Percentiles rank a stretch among this genome's conserved stretches.
Conservation (phyloP, 2,888 invertebrate species). For the Eretmocerus hayati region DNA sequence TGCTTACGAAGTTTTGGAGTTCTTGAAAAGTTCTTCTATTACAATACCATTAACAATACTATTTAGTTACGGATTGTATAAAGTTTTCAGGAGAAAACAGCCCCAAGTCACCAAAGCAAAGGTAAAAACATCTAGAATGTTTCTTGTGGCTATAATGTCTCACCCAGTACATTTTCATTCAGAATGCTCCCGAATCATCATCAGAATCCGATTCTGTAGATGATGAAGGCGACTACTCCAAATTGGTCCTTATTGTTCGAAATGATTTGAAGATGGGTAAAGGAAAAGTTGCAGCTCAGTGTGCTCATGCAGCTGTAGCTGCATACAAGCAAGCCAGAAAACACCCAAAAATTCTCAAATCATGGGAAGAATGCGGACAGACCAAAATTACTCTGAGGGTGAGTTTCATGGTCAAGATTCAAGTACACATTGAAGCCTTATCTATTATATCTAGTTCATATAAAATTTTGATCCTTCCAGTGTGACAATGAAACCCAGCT, state of each 20-base stretch:
- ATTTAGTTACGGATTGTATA: constrained; percentile 14
- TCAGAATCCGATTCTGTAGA: constrained; percentile 2
- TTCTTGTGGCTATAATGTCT: neutral
- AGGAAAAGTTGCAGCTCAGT: constrained; percentile 91
- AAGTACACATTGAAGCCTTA: neutral
- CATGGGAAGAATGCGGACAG: constrained; percentile 69
- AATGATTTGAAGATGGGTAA: constrained; percentile 92
- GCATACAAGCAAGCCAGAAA: constrained; percentile 68
- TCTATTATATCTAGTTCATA: neutral
- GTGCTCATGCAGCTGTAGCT: constrained; percentile 88
- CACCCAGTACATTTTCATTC: neutral
- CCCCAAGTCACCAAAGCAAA: neutral
- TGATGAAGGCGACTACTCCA: constrained; percentile 49
- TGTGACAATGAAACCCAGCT: constrained; percentile 70
- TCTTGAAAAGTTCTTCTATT: constrained; percentile 11
- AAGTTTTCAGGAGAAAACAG: constrained; percentile 16
- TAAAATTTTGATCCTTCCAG: constrained; percentile 30
- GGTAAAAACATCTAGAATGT: neutral
- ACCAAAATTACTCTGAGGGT: constrained; percentile 82
- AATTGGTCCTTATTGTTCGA: constrained; percentile 80
- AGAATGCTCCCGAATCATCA: constrained; percentile 9
- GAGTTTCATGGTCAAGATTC: too few species aligned
- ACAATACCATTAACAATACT: constrained; percentile 13
- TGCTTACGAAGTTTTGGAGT: constrained; percentile 7
- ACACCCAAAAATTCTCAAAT: constrained; percentile 55